phyloP scores from a whole-genome alignment of 92 coral and sea anemone species.

The Desmophyllum pertusum region DNA sequence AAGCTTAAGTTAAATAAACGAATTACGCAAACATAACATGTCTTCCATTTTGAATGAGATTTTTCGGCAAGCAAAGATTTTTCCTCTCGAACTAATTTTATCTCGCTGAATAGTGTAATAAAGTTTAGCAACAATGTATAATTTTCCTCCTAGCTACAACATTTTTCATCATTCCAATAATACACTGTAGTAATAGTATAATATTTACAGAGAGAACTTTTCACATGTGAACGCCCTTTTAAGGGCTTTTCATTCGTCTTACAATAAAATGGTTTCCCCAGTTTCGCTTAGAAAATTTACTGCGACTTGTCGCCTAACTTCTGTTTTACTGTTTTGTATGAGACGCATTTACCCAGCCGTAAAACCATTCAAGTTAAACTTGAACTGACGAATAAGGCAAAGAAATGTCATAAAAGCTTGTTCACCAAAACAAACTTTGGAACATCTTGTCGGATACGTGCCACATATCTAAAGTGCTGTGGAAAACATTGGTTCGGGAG shows the following conservation, averaged over 20 bases:
- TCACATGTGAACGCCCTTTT: neutral
- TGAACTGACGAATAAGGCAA: neutral
- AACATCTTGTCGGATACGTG: neutral
- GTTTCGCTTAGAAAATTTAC: neutral
- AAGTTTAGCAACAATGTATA: too few relatives aligned
- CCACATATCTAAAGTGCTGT: conserved; percentile 4
- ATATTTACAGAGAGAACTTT: neutral
- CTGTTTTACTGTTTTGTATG: too few relatives aligned
- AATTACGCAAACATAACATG: neutral
- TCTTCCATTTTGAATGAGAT: neutral
- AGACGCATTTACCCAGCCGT: neutral
- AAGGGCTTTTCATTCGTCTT: neutral
- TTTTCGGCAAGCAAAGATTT: neutral
- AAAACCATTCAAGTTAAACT: neutral
- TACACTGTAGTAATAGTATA: neutral
- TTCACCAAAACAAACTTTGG: neutral
- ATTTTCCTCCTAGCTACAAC: too few relatives aligned
- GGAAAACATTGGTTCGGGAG: conserved; percentile 1
- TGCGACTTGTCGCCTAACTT: too few relatives aligned
- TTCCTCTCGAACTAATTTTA: neutral
- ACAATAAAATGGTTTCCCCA: neutral
- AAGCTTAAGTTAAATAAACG: neutral
- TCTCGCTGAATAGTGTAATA: neutral
- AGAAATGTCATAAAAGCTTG: neutral
- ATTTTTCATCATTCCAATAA: neutral